Conservation (phyloP, 2,113 vertebrate genomes). For the Desmodus rotundus region DNA sequence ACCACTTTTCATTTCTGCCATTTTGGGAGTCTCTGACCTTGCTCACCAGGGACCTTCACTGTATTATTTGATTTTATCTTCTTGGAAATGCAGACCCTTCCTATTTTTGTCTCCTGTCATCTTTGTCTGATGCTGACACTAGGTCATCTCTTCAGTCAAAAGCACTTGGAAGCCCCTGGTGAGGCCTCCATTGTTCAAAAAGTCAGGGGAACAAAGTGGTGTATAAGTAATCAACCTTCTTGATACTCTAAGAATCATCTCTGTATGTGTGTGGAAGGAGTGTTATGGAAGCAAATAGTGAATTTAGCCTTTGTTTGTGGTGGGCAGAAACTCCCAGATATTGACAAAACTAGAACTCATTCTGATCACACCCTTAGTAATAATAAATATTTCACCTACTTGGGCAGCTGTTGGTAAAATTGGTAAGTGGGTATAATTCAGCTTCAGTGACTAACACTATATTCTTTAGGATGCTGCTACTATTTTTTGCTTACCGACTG, state of each 20-base stretch:
- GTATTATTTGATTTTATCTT: slow-evolving; percentile 55
- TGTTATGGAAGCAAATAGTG: neutral
- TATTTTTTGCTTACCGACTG: neutral
- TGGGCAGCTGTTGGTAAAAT: neutral
- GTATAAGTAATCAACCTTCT: slow-evolving; percentile 39
- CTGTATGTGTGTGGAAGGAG: neutral
- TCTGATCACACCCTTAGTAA: slow-evolving; percentile 4
- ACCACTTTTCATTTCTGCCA: slow-evolving; percentile 31
- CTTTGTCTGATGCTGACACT: slow-evolving; percentile 37
- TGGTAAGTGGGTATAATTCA: neutral
- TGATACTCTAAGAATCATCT: neutral
- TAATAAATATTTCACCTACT: neutral
- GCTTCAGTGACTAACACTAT: neutral
- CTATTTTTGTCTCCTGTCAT: slow-evolving; percentile 52
- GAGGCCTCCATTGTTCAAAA: slow-evolving; percentile 51
- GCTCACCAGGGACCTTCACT: slow-evolving; percentile 28
- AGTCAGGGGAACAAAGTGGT: slow-evolving; percentile 24
- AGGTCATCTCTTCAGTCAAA: slow-evolving; percentile 54
- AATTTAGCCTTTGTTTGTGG: slow-evolving; percentile 11
- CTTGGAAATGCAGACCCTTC: slow-evolving; percentile 50
- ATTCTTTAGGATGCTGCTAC: neutral
- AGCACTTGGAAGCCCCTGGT: neutral
- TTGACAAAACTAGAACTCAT: slow-evolving; percentile 25
- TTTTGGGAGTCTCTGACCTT: slow-evolving; percentile 52
- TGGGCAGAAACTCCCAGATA: neutral